Base-by-base conservation (phyloP, 2,113 vertebrate genomes). In the Nipponia nippon region DNA sequence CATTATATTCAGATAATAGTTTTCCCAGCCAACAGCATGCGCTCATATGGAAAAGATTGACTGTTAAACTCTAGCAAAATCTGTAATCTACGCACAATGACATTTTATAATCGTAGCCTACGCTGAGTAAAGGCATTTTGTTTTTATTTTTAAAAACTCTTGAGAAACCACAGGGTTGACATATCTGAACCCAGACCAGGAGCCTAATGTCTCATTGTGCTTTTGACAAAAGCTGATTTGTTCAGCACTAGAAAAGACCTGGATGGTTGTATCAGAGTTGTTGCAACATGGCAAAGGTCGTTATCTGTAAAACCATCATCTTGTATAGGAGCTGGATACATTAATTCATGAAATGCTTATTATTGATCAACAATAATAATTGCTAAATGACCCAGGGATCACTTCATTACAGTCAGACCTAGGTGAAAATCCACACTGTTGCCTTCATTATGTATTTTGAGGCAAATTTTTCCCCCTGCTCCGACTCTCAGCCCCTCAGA, bases 1-100 rank as follows among this genome's bases (percentile, higher is more conserved):
- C 61, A 96, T 97, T 96, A 92, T 92, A 90, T 93, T 96, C 92
- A 83, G 88, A 96, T 97, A 97, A 97, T 96, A 90, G 93, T 93
- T 96, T 95, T 96, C 91, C 90, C 93, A 95, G 92, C 92, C 95
- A 97, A 96, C 95, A 93, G 72, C 92, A 87, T 71, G 80, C 13
- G 6, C 83, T 96, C 92, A 90, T 95, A 94, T 96, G 97, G 95
- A 97, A 96, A 91, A 96, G 87, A 94, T n/a, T 90, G 93, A 93
- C 93, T 97, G 87, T 71, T 94, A 91, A 93, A 83, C 66, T 95
- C 70, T 11, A 83, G 66, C 36, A 90, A 88, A 90, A 95, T 97
- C 84, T 91, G 94, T 96, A 97, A 95, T 96, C 91, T 91, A 75
- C 3, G 7, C 90, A 94, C 84, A 94, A 82, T 93, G 67, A 78